These are phyloP conservation scores for Corythaeola cristata DNA, from an alignment of 2,113 vertebrate genomes.

Conservation along the genomic window DNA sequence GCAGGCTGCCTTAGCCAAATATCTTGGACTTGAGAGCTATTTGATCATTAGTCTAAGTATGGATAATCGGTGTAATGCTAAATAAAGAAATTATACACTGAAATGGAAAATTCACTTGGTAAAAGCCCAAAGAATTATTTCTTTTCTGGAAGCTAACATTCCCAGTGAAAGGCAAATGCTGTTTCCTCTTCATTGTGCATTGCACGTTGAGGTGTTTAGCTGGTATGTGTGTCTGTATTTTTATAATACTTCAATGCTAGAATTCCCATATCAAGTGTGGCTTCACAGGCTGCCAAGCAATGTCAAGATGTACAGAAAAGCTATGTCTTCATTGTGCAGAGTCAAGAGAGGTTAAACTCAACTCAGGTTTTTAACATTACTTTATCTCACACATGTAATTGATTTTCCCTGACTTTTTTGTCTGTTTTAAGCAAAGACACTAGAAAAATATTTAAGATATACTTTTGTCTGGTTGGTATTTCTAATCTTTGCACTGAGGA, in stretches of 20 bases:
- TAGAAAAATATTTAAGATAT: neutral
- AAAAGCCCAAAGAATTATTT: conserved; percentile 41
- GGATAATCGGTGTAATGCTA: conserved; percentile 69
- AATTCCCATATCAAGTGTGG: neutral
- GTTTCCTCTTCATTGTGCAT: neutral
- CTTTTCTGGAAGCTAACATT: conserved; percentile 27
- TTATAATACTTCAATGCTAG: neutral
- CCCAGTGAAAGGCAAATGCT: neutral
- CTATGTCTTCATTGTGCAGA: neutral
- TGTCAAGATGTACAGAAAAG: neutral
- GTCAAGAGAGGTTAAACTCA: neutral
- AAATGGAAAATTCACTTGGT: conserved; percentile 57
- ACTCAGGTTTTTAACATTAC: neutral
- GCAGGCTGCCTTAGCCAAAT: conserved; percentile 38
- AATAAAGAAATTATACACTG: conserved; percentile 70
- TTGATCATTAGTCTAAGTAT: conserved; percentile 72
- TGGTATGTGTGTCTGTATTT: neutral
- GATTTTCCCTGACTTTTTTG: neutral
- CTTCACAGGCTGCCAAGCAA: neutral
- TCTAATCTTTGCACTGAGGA: neutral
- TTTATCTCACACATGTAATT: neutral
- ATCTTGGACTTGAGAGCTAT: conserved; percentile 62
- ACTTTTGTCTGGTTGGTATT: neutral
- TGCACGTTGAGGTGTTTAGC: neutral
- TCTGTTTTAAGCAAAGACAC: neutral